Evolutionary conservation across 2,797 vertebrate genomes (phyloP).

Genomic region (Microhierax caerulescens): DNA sequence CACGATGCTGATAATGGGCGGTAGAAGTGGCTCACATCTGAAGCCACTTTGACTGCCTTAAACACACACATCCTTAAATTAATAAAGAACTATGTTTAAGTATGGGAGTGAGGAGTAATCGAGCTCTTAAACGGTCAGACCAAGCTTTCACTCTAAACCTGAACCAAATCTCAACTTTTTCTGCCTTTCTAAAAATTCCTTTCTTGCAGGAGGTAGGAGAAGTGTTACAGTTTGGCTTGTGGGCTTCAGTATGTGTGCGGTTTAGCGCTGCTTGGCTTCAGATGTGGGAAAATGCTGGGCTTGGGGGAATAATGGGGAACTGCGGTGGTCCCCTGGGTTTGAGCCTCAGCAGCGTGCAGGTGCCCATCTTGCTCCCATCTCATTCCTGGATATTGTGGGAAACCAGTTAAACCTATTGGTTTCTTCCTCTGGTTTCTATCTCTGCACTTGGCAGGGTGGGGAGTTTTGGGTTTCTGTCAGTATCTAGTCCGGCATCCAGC

Average conservation of each 20-base stretch:
- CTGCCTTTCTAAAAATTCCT: fast-evolving
- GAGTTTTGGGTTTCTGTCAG: not conserved
- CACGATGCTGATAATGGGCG: constrained; percentile 22
- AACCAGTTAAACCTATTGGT: not conserved
- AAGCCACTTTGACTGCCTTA: not conserved
- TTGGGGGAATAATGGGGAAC: not conserved
- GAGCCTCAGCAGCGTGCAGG: not conserved
- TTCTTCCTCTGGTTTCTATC: not conserved
- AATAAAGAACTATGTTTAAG: no score
- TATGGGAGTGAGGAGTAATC: not conserved
- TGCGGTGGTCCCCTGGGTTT: not conserved
- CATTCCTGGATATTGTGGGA: not conserved
- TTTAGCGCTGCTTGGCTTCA: not conserved
- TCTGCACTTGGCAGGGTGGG: not conserved
- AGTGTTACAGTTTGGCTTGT: not conserved
- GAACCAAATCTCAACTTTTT: not conserved
- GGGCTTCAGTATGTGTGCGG: not conserved
- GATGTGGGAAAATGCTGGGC: not conserved
- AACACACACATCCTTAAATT: no score
- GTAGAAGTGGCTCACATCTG: not conserved
- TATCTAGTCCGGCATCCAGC: not conserved
- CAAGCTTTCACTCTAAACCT: not conserved
- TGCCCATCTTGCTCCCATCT: not conserved
- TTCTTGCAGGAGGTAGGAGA: not conserved
- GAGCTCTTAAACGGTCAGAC: not conserved